Percentiles rank a stretch among this genome's conserved stretches.
These are phyloP conservation scores for Lycaena phlaeas DNA, from an alignment of 2,888 invertebrate genomes.

Conservation along the genomic window DNA sequence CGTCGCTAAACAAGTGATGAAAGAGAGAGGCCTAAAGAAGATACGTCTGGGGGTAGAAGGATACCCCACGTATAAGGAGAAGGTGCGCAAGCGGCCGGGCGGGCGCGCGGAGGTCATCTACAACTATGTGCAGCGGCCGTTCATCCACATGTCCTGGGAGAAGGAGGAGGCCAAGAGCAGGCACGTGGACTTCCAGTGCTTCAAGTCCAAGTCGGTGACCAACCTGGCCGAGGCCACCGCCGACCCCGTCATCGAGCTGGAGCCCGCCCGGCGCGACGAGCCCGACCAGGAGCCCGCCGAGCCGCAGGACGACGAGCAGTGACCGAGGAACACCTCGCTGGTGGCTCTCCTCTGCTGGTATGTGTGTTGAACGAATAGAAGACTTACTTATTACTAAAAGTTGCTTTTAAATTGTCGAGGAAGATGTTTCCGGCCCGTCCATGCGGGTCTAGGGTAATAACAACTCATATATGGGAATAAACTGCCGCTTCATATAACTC, in stretches of 20 bases:
- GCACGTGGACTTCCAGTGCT: constrained; percentile 99
- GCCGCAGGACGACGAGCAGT: constrained; percentile 32
- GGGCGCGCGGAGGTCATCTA: constrained; percentile 97
- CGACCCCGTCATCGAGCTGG: constrained; percentile 83
- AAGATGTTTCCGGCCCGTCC: neutral
- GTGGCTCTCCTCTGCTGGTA: constrained; percentile 34
- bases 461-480: neutral
- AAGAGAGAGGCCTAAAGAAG: constrained; percentile 98
- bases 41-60: constrained; percentile 99
- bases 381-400: constrained; percentile 2
- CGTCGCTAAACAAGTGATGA: constrained; percentile 98
- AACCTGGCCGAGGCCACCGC: constrained; percentile 96
- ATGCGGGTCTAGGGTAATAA: neutral
- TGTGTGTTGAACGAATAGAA: constrained; percentile 3
- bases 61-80: constrained; percentile 99
- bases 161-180: constrained; percentile 99
- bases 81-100: constrained; percentile 95
- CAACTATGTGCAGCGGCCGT: constrained; percentile 99
- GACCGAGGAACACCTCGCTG: constrained; percentile 29
- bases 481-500: neutral
- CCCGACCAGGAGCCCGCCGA: constrained; percentile 31
- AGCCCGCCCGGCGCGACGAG: constrained; percentile 61
- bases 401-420: neutral
- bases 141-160: constrained; percentile 99
- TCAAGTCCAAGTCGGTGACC: constrained; percentile 97